Conservation (phyloP, 2,888 invertebrate species). For the Drosophila barbarae region DNA sequence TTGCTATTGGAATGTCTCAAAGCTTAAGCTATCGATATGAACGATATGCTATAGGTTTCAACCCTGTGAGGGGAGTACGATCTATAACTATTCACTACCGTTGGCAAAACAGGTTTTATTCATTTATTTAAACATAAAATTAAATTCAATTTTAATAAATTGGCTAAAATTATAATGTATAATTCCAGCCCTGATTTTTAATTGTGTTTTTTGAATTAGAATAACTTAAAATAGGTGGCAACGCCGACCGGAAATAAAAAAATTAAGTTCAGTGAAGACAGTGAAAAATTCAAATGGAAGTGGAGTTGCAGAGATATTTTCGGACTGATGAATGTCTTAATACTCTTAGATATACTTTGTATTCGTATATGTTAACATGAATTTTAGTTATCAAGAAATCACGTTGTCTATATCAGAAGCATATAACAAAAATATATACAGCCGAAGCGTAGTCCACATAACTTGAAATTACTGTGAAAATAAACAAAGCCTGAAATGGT, state of each 20-base stretch:
- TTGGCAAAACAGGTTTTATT: too few relatives aligned
- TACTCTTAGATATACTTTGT: too few relatives aligned
- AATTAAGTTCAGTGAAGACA: background rate
- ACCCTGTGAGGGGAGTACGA: background rate
- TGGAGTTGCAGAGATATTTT: background rate
- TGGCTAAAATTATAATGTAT: too few relatives aligned
- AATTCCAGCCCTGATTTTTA: background rate
- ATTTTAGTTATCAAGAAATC: background rate
- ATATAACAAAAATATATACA: background rate
- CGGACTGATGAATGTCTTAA: background rate
- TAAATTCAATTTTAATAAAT: background rate
- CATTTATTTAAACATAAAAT: background rate
- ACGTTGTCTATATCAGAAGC: background rate
- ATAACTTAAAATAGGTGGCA: background rate
- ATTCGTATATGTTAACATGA: background rate
- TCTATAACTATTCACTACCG: background rate
- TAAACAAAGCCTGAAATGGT: background rate
- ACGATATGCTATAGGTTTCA: background rate
- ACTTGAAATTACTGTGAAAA: background rate
- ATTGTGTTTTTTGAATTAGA: background rate
- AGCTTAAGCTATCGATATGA: background rate
- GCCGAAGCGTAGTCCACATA: background rate
- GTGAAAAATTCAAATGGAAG: background rate
- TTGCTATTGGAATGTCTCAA: background rate
- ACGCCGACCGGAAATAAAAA: background rate